Conservation (phyloP, 1,140 invertebrate genomes). For the Mycetomoellerius zeteki region DNA sequence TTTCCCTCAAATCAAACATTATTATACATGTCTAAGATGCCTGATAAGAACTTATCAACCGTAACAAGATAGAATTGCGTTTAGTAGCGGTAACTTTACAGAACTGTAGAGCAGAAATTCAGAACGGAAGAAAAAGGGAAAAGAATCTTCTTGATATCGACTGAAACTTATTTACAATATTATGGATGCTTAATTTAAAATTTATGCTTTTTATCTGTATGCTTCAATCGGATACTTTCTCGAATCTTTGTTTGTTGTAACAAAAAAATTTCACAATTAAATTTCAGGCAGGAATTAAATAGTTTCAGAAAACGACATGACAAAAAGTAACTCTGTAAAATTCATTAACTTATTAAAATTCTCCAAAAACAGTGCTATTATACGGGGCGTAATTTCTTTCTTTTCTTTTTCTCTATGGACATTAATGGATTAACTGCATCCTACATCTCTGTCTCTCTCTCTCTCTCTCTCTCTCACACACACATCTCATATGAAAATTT, state of each 20-base stretch:
- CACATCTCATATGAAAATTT: constrained; percentile 14
- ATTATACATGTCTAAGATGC: constrained; percentile 6
- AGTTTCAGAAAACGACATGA: neutral
- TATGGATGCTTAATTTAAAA: constrained; percentile 9
- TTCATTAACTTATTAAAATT: constrained; percentile 2
- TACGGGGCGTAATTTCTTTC: neutral
- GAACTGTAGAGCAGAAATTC: constrained; percentile 19
- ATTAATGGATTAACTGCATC: constrained; percentile 30
- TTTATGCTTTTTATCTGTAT: neutral
- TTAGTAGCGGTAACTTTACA: constrained; percentile 10
- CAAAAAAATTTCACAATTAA: neutral
- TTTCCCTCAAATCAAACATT: constrained; percentile 26
- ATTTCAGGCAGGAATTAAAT: neutral
- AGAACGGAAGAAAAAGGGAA: neutral
- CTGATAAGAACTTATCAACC: constrained; percentile 24
- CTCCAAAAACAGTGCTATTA: constrained; percentile 13
- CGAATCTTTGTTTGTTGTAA: neutral
- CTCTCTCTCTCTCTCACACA: no score
- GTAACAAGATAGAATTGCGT: constrained; percentile 14
- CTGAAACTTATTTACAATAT: neutral
- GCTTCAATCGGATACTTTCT: neutral
- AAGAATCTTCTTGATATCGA: neutral
- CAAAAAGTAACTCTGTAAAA: neutral
- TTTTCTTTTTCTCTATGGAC: neutral
- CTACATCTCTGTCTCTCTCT: neutral